Conservation (phyloP, 2,888 invertebrate genomes). For the Bombyx huttoni region DNA sequence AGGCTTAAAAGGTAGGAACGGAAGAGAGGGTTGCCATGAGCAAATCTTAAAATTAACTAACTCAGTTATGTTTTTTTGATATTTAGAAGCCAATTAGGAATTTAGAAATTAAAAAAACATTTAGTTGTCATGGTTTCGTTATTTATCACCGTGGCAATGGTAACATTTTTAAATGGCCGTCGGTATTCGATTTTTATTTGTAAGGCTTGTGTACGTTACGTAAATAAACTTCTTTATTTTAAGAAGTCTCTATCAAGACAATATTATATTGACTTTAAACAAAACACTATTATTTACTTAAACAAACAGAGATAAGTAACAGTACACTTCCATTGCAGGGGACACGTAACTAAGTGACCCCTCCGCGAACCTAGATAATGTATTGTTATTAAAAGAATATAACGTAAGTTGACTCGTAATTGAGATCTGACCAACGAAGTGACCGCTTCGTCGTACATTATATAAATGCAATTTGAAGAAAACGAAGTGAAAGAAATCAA, state of each 20-base stretch:
- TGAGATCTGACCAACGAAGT: conserved; percentile 25
- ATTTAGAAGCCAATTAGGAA: no score
- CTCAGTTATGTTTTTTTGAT: no score
- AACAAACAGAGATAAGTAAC: conserved; percentile 11
- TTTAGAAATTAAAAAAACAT: background rate
- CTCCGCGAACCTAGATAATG: conserved; percentile 53
- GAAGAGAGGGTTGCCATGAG: no score
- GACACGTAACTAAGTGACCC: conserved; percentile 42
- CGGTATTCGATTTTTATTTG: background rate
- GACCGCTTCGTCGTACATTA: conserved; percentile 18
- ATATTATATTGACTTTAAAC: background rate
- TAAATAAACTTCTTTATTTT: background rate
- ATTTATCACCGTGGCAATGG: background rate
- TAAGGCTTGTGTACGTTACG: no score
- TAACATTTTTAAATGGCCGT: background rate
- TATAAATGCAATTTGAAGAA: conserved; percentile 3
- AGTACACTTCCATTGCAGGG: conserved; percentile 34
- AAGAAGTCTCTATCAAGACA: background rate
- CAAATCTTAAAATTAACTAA: no score
- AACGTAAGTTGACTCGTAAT: conserved; percentile 34
- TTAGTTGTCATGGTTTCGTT: background rate
- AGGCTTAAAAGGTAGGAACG: no score
- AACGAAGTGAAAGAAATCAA: conserved; percentile 11
- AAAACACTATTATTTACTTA: background rate
- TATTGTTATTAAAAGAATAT: conserved; percentile 30